Conservation (phyloP, 2,888 invertebrate species). For the Calephelis perditalis region DNA sequence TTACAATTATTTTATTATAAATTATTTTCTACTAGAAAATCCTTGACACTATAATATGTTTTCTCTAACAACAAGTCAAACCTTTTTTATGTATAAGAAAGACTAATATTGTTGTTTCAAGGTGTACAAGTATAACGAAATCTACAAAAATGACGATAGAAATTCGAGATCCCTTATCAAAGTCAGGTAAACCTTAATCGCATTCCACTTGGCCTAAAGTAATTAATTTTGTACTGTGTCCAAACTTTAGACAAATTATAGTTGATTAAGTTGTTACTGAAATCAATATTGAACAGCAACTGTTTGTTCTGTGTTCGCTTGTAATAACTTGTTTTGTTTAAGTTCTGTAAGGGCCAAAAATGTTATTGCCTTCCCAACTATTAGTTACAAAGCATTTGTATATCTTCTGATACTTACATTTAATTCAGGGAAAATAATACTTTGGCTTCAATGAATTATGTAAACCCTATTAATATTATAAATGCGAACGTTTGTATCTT, state of each 20-base stretch:
- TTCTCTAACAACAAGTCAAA: no score
- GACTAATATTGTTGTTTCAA: no score
- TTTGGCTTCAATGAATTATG: no score
- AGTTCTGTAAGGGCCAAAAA: conserved; percentile 35
- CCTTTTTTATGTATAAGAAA: no score
- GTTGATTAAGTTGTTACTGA: conserved; percentile 64
- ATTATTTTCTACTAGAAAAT: no score
- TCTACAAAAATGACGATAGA: no score
- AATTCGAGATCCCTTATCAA: background rate
- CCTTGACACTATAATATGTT: no score
- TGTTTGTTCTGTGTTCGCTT: conserved; percentile 55
- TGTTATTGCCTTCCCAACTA: conserved; percentile 11
- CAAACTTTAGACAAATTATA: conserved; percentile 57
- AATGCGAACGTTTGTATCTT: no score
- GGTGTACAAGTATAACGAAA: no score
- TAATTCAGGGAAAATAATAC: no score
- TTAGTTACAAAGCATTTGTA: conserved; percentile 12
- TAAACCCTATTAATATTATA: no score
- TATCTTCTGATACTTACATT: background rate
- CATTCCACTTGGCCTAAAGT: conserved; percentile 17
- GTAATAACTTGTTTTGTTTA: conserved; percentile 54
- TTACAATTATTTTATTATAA: no score
- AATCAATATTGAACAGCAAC: conserved; percentile 57
- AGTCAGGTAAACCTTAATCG: background rate
- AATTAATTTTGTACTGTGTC: conserved; percentile 44